Base-by-base conservation (phyloP, 2,113 vertebrate genomes). In the Calyptomena viridis region DNA sequence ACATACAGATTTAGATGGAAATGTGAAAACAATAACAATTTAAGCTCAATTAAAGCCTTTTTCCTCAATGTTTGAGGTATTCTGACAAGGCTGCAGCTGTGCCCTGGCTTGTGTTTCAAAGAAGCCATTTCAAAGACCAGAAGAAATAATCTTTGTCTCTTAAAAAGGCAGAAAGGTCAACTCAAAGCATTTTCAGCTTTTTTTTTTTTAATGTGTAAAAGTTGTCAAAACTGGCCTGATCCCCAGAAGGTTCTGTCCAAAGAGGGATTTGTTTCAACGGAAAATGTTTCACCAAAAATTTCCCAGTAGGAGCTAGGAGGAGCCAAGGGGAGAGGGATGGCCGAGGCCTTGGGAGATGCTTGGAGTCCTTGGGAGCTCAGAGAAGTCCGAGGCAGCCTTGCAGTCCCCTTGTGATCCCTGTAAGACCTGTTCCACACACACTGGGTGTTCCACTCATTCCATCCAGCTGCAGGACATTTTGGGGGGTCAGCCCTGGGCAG, bases 81-180 rank as follows among this genome's bases (percentile, higher is more conserved):
- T 82, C 47, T 1, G 4, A 71, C 55, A 89, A 75, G 52, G 69
- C 27, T 84, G 39, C 42, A 93, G 77, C 69, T 94, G 73, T 81
- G 69, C 35, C 37, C 27, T 25, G 24, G 52, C n/a, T 95, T 94
- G 49, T 4, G 31, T 68, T 79, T 89, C 78, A 49, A 68, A 84
- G 24, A 69, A 74, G 30, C 7, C 2, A 1, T 71, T 89, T 93
- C 56, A 81, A 68, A 69, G 37, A 80, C 55, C 30, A 60, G 25
- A 79, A 89, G 64, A 96, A 95, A 82, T 52, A 56, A 78, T 23
- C 31, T 60, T 28, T 91, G 64, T 75, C 16, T 50, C 56, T 66
- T 68, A 35, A 78, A 87, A 84, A 87, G 15, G 25, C 21, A 60
- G 47, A 81, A 77, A 84, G 42, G 60, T 59, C 64, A 71, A 63